Base-by-base conservation (phyloP, 2,888 invertebrate species). In the Nemapogon koenigi region DNA sequence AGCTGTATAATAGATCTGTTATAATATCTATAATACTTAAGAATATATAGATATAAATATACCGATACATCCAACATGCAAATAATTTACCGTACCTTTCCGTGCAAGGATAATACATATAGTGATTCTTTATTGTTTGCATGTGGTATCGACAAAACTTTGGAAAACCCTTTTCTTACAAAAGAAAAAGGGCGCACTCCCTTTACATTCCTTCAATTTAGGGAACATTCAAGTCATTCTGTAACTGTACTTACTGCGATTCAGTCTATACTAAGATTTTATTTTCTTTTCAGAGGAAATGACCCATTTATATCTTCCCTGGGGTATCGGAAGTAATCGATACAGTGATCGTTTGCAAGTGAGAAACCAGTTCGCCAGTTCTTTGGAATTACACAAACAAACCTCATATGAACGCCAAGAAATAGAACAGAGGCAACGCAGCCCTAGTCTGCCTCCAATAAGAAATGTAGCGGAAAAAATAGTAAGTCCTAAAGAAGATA, bases 301-400 rank as follows among this genome's bases (percentile, higher is more conserved):
- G 72, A 87, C 88, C 48, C 86, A 86, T 47, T 82, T 91, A 53
- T 86, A 86, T 53, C 83, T 88, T 55, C 90, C 90, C 41, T 92
- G 91, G 88, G 88, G 89, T 39, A 66, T 84, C 35, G 83, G 75
- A 26, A 72, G 75, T 46, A 72, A 73, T 46, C 59, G 73, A 38
- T 71, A 71, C 49, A 64, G 67, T 8, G 71, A 69, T 47, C 67
- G 73, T 39, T 53, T 64, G 31, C 69, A 70, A 59, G 62, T 64
- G 28, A 62, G 76, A 30, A 76, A 78, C 49, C 76, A 80, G 55
- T 83, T 62, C 52, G 78, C 65, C 36, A 83, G 67, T 53, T 69
- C 62, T 27, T 61, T 67, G 47, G 83, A 76, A 47, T 61, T 70
- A 25, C 73, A 65, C 47, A 73, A 65, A 44, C 73, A 69, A 45